phyloP scores from a whole-genome alignment of 2,888 invertebrate genomes.

The Hyposoter didymator region DNA sequence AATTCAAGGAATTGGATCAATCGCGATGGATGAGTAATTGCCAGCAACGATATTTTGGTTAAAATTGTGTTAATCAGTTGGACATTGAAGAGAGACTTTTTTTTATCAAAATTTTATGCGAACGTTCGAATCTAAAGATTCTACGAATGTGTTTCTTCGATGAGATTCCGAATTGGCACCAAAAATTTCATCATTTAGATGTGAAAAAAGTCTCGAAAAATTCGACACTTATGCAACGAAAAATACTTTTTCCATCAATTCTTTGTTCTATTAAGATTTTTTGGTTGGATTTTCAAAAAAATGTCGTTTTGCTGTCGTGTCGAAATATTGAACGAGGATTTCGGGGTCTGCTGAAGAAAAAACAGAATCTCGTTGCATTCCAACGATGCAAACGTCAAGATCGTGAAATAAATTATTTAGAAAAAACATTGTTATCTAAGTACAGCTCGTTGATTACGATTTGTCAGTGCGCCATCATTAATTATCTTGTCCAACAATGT shows the following conservation, averaged over 20 bases:
- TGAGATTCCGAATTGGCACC: neutral
- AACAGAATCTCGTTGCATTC: neutral
- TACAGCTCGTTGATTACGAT: constrained; percentile 11
- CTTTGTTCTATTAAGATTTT: too few species aligned
- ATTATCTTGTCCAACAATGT: constrained; percentile 24
- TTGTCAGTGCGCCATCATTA: constrained; percentile 18
- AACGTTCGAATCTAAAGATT: neutral
- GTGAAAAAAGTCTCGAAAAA: too few species aligned
- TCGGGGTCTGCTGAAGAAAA: too few species aligned
- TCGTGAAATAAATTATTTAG: neutral
- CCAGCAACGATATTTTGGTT: neutral
- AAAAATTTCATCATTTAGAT: too few species aligned
- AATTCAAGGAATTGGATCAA: neutral
- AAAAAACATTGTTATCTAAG: neutral
- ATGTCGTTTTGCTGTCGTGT: too few species aligned
- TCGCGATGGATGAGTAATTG: neutral
- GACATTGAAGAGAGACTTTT: neutral
- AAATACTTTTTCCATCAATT: too few species aligned
- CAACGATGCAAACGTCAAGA: neutral
- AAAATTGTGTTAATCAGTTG: neutral
- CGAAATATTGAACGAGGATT: too few species aligned
- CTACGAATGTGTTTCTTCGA: neutral
- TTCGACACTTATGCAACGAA: too few species aligned
- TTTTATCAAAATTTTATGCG: neutral
- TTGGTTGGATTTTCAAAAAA: too few species aligned